Evolutionary conservation across 1,140 invertebrate genomes (phyloP).

Genomic region (Tetramorium alpestre): DNA sequence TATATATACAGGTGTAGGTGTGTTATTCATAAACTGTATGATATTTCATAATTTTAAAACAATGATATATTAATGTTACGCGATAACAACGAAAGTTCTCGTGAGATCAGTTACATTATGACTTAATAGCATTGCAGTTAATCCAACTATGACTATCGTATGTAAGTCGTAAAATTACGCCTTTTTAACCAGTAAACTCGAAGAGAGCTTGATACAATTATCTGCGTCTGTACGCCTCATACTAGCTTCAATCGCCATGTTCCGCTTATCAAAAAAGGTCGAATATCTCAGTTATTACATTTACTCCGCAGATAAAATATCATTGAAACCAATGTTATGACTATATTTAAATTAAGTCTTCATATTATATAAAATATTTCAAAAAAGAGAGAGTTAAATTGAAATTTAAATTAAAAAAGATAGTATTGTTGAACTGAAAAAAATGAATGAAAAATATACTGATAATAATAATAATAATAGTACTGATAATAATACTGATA

Average conservation of each 20-base stretch:
- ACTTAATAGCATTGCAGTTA: conserved; percentile 60
- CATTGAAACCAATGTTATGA: conserved; percentile 81
- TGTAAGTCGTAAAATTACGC: conserved; percentile 70
- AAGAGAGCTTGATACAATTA: conserved; percentile 76
- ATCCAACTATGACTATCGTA: conserved; percentile 62
- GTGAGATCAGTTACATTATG: not conserved
- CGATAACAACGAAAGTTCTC: not conserved
- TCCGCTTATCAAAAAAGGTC: conserved; percentile 84
- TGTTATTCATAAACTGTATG: not conserved
- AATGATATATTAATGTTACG: not conserved
- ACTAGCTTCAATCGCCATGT: conserved; percentile 70
- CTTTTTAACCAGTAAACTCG: conserved; percentile 74
- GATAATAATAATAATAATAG: not conserved
- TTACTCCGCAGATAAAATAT: conserved; percentile 82
- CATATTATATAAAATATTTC: conserved; percentile 74
- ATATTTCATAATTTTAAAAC: not conserved
- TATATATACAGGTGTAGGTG: too few species aligned
- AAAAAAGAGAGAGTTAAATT: conserved; percentile 49
- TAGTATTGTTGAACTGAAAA: not conserved
- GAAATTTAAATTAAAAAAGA: too few species aligned
- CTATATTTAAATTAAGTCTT: conserved; percentile 80
- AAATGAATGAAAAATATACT: not conserved
- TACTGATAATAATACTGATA: too few species aligned
- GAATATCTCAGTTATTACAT: conserved; percentile 83
- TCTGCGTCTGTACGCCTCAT: conserved; percentile 66